Evolutionary conservation across 2,888 invertebrate genomes (phyloP), one percentile per base, ranked within the genome.

Genomic region (Calliphora vomitoria): DNA sequence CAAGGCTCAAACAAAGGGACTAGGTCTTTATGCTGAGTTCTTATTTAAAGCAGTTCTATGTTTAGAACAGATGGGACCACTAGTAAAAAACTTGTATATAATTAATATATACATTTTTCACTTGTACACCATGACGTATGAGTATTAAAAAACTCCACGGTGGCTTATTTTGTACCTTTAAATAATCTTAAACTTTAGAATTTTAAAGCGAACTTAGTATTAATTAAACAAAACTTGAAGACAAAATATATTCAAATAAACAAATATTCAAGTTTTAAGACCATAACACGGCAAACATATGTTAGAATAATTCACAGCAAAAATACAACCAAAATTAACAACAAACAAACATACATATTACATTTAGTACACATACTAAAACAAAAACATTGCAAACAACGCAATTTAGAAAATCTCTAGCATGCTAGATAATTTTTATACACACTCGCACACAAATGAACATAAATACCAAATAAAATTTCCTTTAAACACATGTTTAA

Each of bases 321-420:
- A 41, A 3, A 60, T 11, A 60, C 38, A 41, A 31, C 31, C 64
- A 25, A 25, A 25, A 25, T 25, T n/a, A n/a, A 50, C n/a, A 50
- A 6, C n/a, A 66, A 4, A 66, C 5, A 44, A 5, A 8, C 0
- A 68, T 25, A 68, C 8, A 31, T 71, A 38, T 35, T 53, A 13
- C 35, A 38, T 18, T 11, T 71, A 53, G 0, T 18, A 38, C 13
- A 35, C 13, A 53, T 58, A 11, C 10, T 38, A 6, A 25, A 44
- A 44, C 41, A 18, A 20, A 74, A 50, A 4, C 6, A 60, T 38
- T 15, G 18, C 8, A 66, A 78, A 66, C 72, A 72, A 79, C 72
- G 84, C 58, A 72, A 25, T 79, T 50, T 66, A 5, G 35, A 50
- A 71, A 66, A 41, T 66, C 20, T 50, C 2, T 84, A 79, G 50